Base-by-base conservation (phyloP, 2,797 vertebrate genomes). In the Eupleurogrammus muticus region DNA sequence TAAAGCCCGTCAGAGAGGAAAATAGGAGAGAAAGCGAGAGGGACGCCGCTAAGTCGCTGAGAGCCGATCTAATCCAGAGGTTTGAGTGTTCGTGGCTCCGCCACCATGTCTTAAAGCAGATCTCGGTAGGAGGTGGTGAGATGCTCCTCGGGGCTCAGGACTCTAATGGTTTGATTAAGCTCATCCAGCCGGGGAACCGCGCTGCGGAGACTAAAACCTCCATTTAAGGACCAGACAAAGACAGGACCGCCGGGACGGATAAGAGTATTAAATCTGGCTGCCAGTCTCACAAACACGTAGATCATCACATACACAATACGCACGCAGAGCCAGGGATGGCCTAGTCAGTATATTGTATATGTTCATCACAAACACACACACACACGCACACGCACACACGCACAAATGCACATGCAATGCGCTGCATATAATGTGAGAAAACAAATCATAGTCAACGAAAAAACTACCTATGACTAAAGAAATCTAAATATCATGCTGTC, bases 161-260 rank as follows among this genome's bases (percentile, higher is more conserved):
- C 92, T 88, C 84, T 94, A 94, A 94, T 95, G 95, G 92, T 89
- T 94, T 92, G 91, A 92, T 91, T 90, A 88, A 92, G 94, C 92
- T 94, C 94, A 92, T 92, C 88, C 90, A 94, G 89, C 79, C 66
- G 52, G 80, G 57, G 77, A n/a, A n/a, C 80, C 75, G 75, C 8
- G 70, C 77, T 82, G 86, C 73, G 14, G 56, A 84, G 87, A 87
- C 89, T 92, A 94, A n/a, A 96, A 95, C 93, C 94, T 95, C 96
- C 94, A 94, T 94, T 95, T 95, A 94, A 95, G 93, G 94, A 92
- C 92, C 90, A 95, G 93, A 92, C 89, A 95, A 95, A 96, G 94
- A 89, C 80, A 1, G 62, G 92, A 76, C 86, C 81, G 32, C 57
- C 20, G 91, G 89, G 90, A 92, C 19, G 80, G 82, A 85, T 91